A percentile compares a stretch with the other conserved stretches of the same genome.
phyloP scores from a whole-genome alignment of 2,888 invertebrate genomes.

The Scaptomyza flava region DNA sequence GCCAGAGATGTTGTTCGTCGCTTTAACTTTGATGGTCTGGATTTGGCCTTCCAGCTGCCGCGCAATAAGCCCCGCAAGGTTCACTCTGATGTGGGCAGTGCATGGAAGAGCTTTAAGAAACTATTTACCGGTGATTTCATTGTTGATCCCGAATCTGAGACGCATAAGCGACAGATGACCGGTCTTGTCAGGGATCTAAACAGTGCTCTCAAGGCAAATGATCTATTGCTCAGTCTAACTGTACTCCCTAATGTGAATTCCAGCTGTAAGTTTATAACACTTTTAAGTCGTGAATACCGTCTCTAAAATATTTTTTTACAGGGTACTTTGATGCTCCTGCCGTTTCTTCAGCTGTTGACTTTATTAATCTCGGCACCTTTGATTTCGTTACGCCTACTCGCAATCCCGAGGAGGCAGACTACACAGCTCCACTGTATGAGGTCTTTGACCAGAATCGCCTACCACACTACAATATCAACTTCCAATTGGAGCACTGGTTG shows the following conservation, averaged over 20 bases:
- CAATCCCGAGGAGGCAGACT: constrained; percentile 92
- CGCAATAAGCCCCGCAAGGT: constrained; percentile 91
- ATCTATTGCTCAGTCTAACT: constrained; percentile 88
- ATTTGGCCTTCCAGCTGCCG: constrained; percentile 94
- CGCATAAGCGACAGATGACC: constrained; percentile 91
- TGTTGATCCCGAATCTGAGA: constrained; percentile 90
- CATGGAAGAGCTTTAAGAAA: constrained; percentile 92
- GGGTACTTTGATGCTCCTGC: constrained; percentile 91
- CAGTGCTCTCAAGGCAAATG: constrained; percentile 88
- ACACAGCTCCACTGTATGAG: constrained; percentile 89
- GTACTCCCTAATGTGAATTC: constrained; percentile 92
- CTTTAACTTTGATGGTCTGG: constrained; percentile 94
- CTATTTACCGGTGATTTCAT: constrained; percentile 89
- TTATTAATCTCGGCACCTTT: constrained; percentile 91
- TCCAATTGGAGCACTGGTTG: constrained; percentile 88
- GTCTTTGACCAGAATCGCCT: constrained; percentile 88
- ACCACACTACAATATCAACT: constrained; percentile 88
- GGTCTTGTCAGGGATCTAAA: constrained; percentile 90
- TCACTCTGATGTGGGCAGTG: constrained; percentile 86
- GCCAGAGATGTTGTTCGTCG: constrained; percentile 89
- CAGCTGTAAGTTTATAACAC: constrained; percentile 86
- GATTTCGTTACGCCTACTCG: constrained; percentile 91
- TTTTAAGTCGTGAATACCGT: no score
- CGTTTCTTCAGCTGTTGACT: constrained; percentile 90
- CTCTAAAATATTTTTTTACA: constrained; percentile 83